A percentile compares a stretch with the other conserved stretches of the same genome.
These are phyloP conservation scores for Caenorhabditis elegans DNA, from an alignment of 1,140 invertebrate genomes.

Conservation along the genomic window WBcel235 BX284605.5:13610001-13610500, in stretches of 20 bases:
- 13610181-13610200: background rate
- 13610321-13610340: background rate
- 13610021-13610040: slow-evolving; percentile 15
- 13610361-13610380: no score
- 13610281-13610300: background rate
- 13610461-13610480: no score
- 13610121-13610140: no score
- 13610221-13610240: background rate
- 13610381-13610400: no score
- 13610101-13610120: slow-evolving; percentile 18
- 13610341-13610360: no score
- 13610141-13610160: no score
- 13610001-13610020: background rate
- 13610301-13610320: background rate
- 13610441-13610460: no score
- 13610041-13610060: background rate
- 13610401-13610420: no score
- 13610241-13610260: background rate
- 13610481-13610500: no score
- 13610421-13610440: no score
- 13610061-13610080: background rate
- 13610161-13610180: background rate
- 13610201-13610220: background rate
- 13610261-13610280: background rate
- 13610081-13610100: slow-evolving; percentile 14